Conservation (phyloP, 2,113 vertebrate species). For the Myotis davidii region DNA sequence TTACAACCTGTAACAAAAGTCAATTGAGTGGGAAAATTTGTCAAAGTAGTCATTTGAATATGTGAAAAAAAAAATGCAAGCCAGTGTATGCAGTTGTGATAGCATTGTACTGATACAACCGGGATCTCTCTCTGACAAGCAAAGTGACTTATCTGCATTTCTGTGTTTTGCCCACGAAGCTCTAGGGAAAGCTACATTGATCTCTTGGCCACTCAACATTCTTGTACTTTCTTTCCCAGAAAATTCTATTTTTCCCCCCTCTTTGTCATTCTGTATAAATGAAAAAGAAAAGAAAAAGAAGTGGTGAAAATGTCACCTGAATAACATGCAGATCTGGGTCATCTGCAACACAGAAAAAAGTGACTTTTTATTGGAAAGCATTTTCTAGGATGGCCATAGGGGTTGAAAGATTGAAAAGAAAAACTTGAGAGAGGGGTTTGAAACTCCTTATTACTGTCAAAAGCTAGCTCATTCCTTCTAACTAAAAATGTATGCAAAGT, state of each 20-base stretch:
- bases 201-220: slow-evolving; percentile 17
- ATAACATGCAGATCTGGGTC: not conserved
- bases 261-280: not conserved
- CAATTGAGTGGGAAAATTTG: slow-evolving; percentile 60
- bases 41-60: slow-evolving; percentile 62
- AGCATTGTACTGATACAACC: not conserved
- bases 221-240: slow-evolving; percentile 41
- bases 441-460: not conserved
- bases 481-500: not conserved
- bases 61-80: slow-evolving; percentile 25
- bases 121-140: not conserved
- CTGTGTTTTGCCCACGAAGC: slow-evolving; percentile 40
- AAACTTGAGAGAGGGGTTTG: not conserved
- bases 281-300: not conserved
- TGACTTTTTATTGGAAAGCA: not conserved
- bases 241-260: not conserved
- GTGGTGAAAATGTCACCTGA: not conserved
- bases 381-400: not conserved
- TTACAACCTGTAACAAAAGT: slow-evolving; percentile 55
- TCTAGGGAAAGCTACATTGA: slow-evolving; percentile 53
- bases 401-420: not conserved
- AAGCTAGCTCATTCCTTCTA: not conserved
- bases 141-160: slow-evolving; percentile 20
- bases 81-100: slow-evolving; percentile 7
- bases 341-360: not conserved